phyloP scores from a whole-genome alignment of 2,888 invertebrate species.

The Margaritifera margaritifera region DNA sequence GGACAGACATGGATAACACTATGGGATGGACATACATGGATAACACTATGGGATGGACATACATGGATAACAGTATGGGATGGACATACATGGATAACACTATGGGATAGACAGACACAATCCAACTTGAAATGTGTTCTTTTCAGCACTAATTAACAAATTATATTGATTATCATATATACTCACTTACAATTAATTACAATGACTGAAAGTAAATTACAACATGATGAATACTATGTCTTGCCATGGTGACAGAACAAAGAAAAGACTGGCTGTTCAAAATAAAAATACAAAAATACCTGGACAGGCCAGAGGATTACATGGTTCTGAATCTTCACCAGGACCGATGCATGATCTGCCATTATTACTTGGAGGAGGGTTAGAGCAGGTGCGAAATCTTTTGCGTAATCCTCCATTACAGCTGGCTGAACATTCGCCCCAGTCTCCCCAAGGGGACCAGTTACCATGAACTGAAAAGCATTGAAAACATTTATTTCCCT shows the following conservation, averaged over 20 bases:
- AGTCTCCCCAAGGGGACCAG: slow-evolving; percentile 67
- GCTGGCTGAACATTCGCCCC: slow-evolving; percentile 65
- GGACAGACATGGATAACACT: too few relatives aligned
- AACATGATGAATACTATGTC: background rate
- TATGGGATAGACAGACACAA: too few relatives aligned
- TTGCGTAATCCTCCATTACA: slow-evolving; percentile 66
- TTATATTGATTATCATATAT: too few relatives aligned
- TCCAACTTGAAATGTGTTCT: too few relatives aligned
- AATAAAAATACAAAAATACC: slow-evolving; percentile 42
- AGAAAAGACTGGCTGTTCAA: background rate
- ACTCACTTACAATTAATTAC: background rate
- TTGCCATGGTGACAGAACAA: background rate
- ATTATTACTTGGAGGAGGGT: slow-evolving; percentile 64
- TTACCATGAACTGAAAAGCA: slow-evolving; percentile 61
- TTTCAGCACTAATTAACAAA: too few relatives aligned
- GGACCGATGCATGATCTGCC: slow-evolving; percentile 66
- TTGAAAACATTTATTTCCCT: background rate
- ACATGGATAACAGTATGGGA: too few relatives aligned
- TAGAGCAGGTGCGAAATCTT: slow-evolving; percentile 63
- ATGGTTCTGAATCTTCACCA: slow-evolving; percentile 62
- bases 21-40: too few relatives aligned
- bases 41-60: too few relatives aligned
- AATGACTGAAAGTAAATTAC: background rate
- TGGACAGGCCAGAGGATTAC: slow-evolving; percentile 68
- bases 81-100: too few relatives aligned